Evolutionary conservation across 2,113 vertebrate genomes (phyloP).

Genomic region (Corythoichthys intestinalis): DNA sequence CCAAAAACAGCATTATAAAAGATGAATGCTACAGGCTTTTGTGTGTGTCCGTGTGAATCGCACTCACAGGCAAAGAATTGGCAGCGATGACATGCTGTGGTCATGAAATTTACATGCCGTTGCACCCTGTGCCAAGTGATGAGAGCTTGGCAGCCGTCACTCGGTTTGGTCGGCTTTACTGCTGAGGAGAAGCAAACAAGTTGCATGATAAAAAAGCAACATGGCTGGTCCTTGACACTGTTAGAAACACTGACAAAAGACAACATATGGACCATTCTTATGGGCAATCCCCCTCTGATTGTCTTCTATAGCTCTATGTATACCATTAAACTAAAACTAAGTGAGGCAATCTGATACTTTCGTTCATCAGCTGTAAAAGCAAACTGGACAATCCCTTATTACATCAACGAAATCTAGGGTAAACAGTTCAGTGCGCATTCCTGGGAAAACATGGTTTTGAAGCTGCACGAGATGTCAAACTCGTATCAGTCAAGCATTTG

Average conservation of each 20-base stretch:
- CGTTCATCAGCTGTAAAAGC: too few species aligned
- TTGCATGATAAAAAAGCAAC: constrained; percentile 30
- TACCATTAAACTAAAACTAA: too few species aligned
- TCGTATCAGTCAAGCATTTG: too few species aligned
- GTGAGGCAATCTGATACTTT: too few species aligned
- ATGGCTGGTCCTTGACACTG: constrained; percentile 14
- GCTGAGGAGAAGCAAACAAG: constrained; percentile 58
- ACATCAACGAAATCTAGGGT: too few species aligned
- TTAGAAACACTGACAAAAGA: not conserved
- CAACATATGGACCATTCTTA: not conserved
- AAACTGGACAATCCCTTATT: too few species aligned
- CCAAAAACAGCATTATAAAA: constrained; percentile 49
- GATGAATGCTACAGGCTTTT: constrained; percentile 47
- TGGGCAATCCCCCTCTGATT: not conserved
- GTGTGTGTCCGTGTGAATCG: constrained; percentile 51
- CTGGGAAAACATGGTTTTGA: too few species aligned
- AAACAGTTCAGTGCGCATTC: too few species aligned
- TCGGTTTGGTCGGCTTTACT: constrained; percentile 25
- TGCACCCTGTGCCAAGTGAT: constrained; percentile 42
- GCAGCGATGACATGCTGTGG: constrained; percentile 48
- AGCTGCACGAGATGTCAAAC: too few species aligned
- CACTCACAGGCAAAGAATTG: constrained; percentile 43
- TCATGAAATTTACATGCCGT: constrained; percentile 65
- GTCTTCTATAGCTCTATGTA: too few species aligned
- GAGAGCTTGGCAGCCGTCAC: constrained; percentile 38